Evolutionary conservation across 2,113 vertebrate genomes (phyloP), one percentile per base, ranked within the genome.

Genomic region (Castor canadensis): DNA sequence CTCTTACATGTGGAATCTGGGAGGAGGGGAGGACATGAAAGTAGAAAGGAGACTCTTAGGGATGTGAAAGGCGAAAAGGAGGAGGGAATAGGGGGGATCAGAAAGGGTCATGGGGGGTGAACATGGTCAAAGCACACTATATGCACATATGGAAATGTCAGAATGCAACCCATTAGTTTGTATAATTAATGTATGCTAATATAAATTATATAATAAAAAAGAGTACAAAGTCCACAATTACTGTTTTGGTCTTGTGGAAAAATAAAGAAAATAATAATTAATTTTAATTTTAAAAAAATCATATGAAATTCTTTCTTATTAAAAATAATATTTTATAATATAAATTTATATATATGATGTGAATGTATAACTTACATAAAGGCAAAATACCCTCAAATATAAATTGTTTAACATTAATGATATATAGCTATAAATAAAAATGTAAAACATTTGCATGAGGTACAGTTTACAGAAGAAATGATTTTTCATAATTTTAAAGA

Each of bases 401-500:
- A 43, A 77, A 83, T 71, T 89, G 11, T 40, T 35, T 84, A 69
- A 76, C 49, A 5, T 52, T 77, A 91, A 67, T 89, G 40, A 24
- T 62, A 64, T 82, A 12, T 67, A 20, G 11, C n/a, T 94, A 4
- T 43, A 79, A 94, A 82, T n/a, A 94, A 77, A 3, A 38, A 6
- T 84, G 60, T 2, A 49, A 10, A 47, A 32, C 9, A 30, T n/a
- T 64, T 24, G 38, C 56, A 75, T 52, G 13, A 93, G 32, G 1
- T 43, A 0, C 67, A 56, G 1, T 40, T 89, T 15, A 92, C 11
- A 73, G 35, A 85, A 64, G 5, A 86, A 94, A 87, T 72, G 77
- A 32, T 73, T 87, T 88, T 93, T 75, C 17, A 62, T 66, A 84
- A 77, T 91, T 93, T 86, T 76, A 40, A 76, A 77, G 2, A 87